A percentile compares a stretch with the other conserved stretches of the same genome.
These are phyloP conservation scores for Cyclopterus lumpus DNA, from an alignment of 2,797 vertebrate genomes.

Conservation along the genomic window DNA sequence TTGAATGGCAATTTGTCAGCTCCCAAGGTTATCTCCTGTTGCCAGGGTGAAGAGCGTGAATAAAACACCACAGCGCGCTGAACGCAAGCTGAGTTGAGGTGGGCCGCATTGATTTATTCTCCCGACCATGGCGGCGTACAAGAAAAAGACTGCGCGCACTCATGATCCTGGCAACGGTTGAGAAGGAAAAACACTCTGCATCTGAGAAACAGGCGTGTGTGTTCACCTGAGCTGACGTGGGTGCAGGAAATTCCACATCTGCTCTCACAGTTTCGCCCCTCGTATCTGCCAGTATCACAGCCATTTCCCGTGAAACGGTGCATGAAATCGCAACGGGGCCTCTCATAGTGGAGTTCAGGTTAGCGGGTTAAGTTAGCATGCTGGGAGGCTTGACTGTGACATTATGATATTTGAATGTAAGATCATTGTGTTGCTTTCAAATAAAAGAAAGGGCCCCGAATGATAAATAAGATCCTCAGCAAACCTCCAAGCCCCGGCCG, in stretches of 20 bases:
- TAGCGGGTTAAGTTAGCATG: background rate
- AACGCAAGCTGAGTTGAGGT: slow-evolving; percentile 31
- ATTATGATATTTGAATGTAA: background rate
- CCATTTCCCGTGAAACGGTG: slow-evolving; percentile 24
- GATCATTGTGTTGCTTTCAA: background rate
- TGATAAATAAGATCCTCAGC: background rate
- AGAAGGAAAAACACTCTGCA: background rate
- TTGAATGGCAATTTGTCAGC: slow-evolving; percentile 61
- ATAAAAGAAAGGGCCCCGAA: background rate
- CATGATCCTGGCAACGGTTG: background rate
- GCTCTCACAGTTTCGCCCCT: slow-evolving; percentile 8
- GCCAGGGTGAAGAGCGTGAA: slow-evolving; percentile 64
- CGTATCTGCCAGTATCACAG: slow-evolving; percentile 1
- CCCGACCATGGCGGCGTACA: background rate
- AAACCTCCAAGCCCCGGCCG: slow-evolving; percentile 93
- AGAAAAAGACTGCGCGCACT: background rate
- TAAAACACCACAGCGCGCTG: slow-evolving; percentile 46
- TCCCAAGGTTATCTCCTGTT: slow-evolving; percentile 78
- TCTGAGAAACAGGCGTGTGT: slow-evolving; percentile 5
- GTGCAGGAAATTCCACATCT: slow-evolving; percentile 20
- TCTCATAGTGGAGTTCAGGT: background rate
- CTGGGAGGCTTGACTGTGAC: background rate
- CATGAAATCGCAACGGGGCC: slow-evolving; percentile 12
- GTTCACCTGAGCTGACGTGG: slow-evolving; percentile 29
- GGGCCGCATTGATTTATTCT: slow-evolving; percentile 53